phyloP scores from a whole-genome alignment of 2,888 invertebrate genomes.

The Tipula unca region DNA sequence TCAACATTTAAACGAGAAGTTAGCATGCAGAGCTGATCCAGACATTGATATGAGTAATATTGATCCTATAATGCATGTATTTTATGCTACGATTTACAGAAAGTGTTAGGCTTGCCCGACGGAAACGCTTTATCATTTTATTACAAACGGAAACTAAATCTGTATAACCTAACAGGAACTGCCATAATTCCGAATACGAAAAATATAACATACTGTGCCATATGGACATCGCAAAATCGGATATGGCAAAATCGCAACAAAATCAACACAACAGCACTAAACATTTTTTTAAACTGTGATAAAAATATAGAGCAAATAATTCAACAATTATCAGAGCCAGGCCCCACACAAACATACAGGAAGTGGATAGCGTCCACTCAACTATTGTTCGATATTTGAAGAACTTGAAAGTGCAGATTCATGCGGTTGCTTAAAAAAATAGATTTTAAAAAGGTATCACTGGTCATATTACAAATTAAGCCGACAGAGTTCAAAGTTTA shows the following conservation, averaged over 20 bases:
- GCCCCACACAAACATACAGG: not conserved
- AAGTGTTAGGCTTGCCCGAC: not conserved
- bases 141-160: conserved; percentile 10
- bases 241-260: conserved; percentile 1
- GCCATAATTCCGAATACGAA: not conserved
- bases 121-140: not conserved
- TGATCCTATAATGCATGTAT: not conserved
- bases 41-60: not conserved
- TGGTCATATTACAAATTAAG: no score
- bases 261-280: not conserved
- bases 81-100: conserved; percentile 4
- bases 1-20: no score
- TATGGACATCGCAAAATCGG: not conserved
- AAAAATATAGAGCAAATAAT: not conserved
- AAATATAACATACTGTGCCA: not conserved
- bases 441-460: no score
- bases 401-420: not conserved
- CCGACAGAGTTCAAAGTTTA: no score
- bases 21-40: not conserved
- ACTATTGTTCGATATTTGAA: not conserved
- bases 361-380: not conserved
- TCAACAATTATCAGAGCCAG: conserved; percentile 9
- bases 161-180: not conserved
- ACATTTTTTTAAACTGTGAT: not conserved
- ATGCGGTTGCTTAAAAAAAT: no score